Evolutionary conservation across 2,113 vertebrate genomes (phyloP).

Genomic region (Hippocampus mohnikei): DNA sequence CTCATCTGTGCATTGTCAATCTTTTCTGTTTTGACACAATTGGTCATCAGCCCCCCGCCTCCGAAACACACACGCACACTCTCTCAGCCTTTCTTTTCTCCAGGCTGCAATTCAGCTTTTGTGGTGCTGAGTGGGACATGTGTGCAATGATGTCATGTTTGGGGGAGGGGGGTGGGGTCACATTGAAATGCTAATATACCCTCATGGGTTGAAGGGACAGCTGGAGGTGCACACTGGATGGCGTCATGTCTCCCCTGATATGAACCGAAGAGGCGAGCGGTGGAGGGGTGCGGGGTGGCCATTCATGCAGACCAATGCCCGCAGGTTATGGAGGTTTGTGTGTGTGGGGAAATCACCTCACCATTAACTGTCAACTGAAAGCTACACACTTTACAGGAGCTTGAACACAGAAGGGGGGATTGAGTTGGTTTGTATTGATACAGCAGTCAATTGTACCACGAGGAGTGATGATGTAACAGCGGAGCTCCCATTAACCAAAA

Average conservation of each 20-base stretch:
- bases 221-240: conserved; percentile 65
- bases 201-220: conserved; percentile 57
- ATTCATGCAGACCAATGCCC: conserved; percentile 67
- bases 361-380: conserved; percentile 56
- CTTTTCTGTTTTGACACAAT: conserved; percentile 46
- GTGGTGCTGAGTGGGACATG: conserved; percentile 64
- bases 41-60: conserved; percentile 10
- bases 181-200: conserved; percentile 71
- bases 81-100: conserved; percentile 23
- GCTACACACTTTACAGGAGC: background rate
- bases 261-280: conserved; percentile 43
- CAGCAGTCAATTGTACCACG: conserved; percentile 52
- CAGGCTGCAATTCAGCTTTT: conserved; percentile 55
- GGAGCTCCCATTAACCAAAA: conserved; percentile 37
- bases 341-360: background rate
- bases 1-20: conserved; percentile 50
- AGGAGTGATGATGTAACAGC: conserved; percentile 58
- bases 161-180: conserved; percentile 25
- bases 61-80: conserved; percentile 15
- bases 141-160: conserved; percentile 73
- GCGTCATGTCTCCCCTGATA: conserved; percentile 68
- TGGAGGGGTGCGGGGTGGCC: conserved; percentile 47
- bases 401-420: background rate
- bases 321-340: conserved; percentile 21
- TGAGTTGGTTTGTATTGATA: conserved; percentile 44